Evolutionary conservation across 2,888 invertebrate genomes (phyloP), one percentile per base, ranked within the genome.

Genomic region (Sthenelais limicola): DNA sequence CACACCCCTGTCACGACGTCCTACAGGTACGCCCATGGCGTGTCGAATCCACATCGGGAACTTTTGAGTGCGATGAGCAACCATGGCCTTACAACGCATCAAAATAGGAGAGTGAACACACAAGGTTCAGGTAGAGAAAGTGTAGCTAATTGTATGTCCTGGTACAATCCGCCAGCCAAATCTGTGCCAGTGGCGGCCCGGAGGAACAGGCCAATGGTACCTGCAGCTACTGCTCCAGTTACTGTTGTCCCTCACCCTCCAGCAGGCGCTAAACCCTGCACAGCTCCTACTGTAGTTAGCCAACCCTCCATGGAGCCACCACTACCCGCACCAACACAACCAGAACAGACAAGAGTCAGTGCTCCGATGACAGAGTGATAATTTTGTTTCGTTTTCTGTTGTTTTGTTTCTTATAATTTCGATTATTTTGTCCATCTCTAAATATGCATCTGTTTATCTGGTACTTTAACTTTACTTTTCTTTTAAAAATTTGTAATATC

Each of bases 21-120:
- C 12, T 86, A 86, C 75, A 77, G 85, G 30, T 84, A 84, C 75
- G 75, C 82, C n/a, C 84, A 85, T 73, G 82, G 85, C 15, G 73
- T 71, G 30, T 80, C 75, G 52, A 80, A 82, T 2, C 86, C 85
- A 1, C 82, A 84, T 48, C 67, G 51, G 24, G 70, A 24, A 3
- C 32, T 24, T 5, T 48, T 76, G 24, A 71, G 30, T 28, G 68
- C 35, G 32, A 58, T 71, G 71, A 38, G 58, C 30, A 58, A 56
- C 33, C 47, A 33, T 15, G 48, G 71, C 2, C 62, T 71, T 9
- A 26, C 58, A 21, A 43, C 47, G 12, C 18, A 35, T 18, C 28
- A 54, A 3, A 70, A 70, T 32, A 33, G 67, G 2, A 26, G 67
- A 12, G 28, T 28, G 21, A 48, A 47, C 5, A 48, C 67, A 21